Evolutionary conservation across 2,888 invertebrate species (phyloP).

Genomic region (Agriopis marginaria): DNA sequence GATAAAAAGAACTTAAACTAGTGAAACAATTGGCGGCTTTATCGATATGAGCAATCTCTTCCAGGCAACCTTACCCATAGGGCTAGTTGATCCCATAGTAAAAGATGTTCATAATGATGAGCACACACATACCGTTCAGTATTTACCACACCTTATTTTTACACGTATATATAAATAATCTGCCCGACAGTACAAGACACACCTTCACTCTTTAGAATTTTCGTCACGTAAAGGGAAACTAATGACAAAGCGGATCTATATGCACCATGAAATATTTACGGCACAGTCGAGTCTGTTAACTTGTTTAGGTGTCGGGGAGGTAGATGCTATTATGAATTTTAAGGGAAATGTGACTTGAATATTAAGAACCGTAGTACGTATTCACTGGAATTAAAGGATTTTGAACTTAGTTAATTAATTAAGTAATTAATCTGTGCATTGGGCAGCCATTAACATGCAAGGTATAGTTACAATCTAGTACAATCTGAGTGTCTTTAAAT

Average conservation of each 20-base stretch:
- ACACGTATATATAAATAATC: not conserved
- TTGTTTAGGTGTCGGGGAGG: conserved; percentile 32
- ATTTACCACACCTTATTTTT: too few species aligned
- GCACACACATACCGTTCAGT: too few species aligned
- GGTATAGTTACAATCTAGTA: too few species aligned
- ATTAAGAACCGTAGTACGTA: not conserved
- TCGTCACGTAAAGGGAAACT: conserved; percentile 32
- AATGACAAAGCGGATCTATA: conserved; percentile 32
- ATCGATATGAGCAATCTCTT: too few species aligned
- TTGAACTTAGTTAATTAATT: not conserved
- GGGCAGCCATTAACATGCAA: not conserved
- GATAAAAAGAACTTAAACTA: too few species aligned
- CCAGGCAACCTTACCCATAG: too few species aligned
- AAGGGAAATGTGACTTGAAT: conserved; percentile 28
- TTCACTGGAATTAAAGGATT: not conserved
- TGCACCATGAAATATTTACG: conserved; percentile 33
- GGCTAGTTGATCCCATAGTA: too few species aligned
- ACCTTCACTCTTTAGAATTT: conserved; percentile 11
- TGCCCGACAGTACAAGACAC: not conserved
- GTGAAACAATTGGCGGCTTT: too few species aligned
- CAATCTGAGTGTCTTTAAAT: too few species aligned
- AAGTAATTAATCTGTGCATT: not conserved
- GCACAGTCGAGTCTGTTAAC: conserved; percentile 24
- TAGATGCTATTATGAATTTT: conserved; percentile 32
- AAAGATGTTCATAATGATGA: too few species aligned